Conservation (phyloP, 2,113 vertebrate genomes). For the Ptilonorhynchus violaceus region DNA sequence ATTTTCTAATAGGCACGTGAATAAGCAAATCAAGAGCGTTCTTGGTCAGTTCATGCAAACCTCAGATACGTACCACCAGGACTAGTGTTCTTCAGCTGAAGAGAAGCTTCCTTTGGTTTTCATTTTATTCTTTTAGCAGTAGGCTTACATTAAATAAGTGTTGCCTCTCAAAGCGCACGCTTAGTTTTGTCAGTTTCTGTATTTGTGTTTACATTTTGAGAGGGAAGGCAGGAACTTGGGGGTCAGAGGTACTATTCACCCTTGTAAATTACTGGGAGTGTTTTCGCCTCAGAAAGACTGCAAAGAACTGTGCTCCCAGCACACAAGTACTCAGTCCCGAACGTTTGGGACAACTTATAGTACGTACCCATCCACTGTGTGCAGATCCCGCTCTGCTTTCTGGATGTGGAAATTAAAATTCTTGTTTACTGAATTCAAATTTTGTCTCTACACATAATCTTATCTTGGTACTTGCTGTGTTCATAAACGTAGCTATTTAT, state of each 20-base stretch:
- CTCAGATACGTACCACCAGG: background rate
- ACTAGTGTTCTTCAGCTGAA: background rate
- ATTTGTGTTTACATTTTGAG: background rate
- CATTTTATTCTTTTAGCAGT: background rate
- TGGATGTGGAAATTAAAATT: background rate
- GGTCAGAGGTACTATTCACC: background rate
- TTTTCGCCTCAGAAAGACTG: background rate
- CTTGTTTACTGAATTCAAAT: background rate
- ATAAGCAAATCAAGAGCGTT: background rate
- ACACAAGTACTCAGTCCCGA: accelerated
- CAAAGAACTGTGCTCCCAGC: background rate
- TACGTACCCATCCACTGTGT: accelerated
- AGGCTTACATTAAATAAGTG: background rate
- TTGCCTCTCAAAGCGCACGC: background rate
- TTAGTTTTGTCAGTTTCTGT: background rate
- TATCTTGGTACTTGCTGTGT: background rate
- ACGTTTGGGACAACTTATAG: background rate
- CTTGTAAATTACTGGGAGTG: background rate
- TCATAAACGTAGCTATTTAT: background rate
- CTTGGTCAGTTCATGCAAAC: background rate
- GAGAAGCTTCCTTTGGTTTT: background rate
- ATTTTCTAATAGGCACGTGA: background rate
- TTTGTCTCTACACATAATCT: background rate
- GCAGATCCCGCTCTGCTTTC: background rate
- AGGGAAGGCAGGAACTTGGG: background rate